phyloP scores from a whole-genome alignment of 2,888 invertebrate species.

The Allolobophora icterica region DNA sequence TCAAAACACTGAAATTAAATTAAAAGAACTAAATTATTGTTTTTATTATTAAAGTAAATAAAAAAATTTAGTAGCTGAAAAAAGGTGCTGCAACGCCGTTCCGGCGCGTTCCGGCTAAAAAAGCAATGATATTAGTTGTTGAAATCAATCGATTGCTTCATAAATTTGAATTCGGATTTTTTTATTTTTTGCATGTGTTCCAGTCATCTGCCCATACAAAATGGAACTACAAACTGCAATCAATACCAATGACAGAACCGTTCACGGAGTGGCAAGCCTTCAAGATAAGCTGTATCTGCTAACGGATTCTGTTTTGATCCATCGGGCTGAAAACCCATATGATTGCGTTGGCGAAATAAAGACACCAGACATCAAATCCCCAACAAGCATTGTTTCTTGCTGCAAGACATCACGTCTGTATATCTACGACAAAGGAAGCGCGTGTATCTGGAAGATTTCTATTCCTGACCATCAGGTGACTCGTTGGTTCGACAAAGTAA shows the following conservation, averaged over 20 bases:
- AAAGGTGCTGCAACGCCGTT: too few species aligned
- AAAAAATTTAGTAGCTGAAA: too few species aligned
- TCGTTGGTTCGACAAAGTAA: slow-evolving; percentile 10
- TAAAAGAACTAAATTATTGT: too few species aligned
- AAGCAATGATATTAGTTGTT: too few species aligned
- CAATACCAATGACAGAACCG: not conserved
- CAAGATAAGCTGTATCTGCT: not conserved
- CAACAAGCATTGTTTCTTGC: not conserved
- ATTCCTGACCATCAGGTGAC: not conserved
- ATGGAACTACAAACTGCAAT: not conserved
- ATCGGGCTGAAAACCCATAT: not conserved
- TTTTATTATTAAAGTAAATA: too few species aligned
- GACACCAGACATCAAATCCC: not conserved
- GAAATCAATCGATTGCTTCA: not conserved
- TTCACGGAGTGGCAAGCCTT: not conserved
- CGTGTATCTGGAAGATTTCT: not conserved
- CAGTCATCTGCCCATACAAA: not conserved
- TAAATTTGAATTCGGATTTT: not conserved
- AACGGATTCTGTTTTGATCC: not conserved
- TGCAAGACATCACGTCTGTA: not conserved
- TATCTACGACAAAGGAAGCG: not conserved
- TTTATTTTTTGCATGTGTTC: not conserved
- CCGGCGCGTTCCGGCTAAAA: too few species aligned
- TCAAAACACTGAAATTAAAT: too few species aligned
- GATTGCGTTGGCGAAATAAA: not conserved